These are phyloP conservation scores for Erpobdella octoculata DNA, from an alignment of 2,888 invertebrate genomes.

Conservation along the genomic window DNA sequence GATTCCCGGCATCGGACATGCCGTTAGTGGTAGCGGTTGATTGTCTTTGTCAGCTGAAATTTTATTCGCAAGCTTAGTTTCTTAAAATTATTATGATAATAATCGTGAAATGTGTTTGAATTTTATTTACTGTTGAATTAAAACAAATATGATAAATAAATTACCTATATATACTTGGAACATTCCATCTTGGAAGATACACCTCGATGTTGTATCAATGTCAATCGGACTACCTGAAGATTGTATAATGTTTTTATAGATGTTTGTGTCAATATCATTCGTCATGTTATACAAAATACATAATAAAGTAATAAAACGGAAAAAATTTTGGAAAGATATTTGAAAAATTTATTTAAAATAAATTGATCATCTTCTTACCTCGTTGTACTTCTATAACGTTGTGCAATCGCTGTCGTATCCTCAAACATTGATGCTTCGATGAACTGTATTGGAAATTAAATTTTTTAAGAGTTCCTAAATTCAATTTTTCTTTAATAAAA, in stretches of 20 bases:
- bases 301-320: not conserved
- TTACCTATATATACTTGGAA: not conserved
- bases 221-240: conserved; percentile 22
- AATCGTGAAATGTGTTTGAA: no score
- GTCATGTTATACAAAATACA: not conserved
- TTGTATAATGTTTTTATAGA: not conserved
- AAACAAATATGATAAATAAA: not conserved
- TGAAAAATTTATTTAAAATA: not conserved
- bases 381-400: conserved; percentile 32
- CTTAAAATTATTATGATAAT: no score
- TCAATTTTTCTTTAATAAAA: no score
- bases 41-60: not conserved
- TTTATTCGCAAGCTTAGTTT: no score
- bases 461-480: no score
- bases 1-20: conserved; percentile 14
- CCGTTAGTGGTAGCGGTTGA: conserved; percentile 1
- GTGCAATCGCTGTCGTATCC: conserved; percentile 23
- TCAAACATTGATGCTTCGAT: conserved; percentile 34
- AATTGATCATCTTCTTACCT: conserved; percentile 27
- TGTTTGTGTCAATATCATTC: not conserved
- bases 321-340: not conserved
- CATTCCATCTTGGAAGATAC: conserved; percentile 17
- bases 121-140: not conserved
- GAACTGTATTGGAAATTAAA: conserved; percentile 27
- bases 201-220: conserved; percentile 20